Evolutionary conservation across 2,888 invertebrate genomes (phyloP), one percentile per base, ranked within the genome.

Genomic region (Agrypnus murinus): DNA sequence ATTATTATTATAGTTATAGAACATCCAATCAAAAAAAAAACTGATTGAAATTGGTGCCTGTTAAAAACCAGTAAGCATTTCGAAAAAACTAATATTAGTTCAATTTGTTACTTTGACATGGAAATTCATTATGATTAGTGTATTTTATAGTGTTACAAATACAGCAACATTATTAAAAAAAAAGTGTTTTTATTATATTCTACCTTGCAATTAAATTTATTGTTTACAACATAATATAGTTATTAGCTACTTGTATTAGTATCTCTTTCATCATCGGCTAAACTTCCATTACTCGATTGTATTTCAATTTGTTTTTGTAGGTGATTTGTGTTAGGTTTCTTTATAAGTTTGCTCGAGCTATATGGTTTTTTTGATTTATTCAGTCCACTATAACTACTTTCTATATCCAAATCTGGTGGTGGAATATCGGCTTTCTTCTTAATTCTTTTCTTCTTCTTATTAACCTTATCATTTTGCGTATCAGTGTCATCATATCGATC

Each of bases 71-170:
- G 55, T 50, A 63, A 53, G 60, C 53, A 45, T 48, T 48, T 48
- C 36, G 36, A n/a, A 55, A 58, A 43, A n/a, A 4, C 8, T 43
- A 43, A 32, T 46, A 40, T 67, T 50, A 60, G 36, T 53, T 65
- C 53, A 70, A 65, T 65, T 60, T 19, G 53, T 70, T 55, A 70
- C 53, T 65, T 40, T 53, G 43, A 65, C 57, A 48, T 3, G 25
- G 5, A 25, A 48, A 53, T 32, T 32, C 19, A 59, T 40, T 45
- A 45, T 45, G 45, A 60, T 40, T 65, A 65, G 45, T 70, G 70
- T 70, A 65, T 70, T 70, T 70, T 70, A 70, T 65, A 70, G 70
- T 62, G 45, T 65, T 62, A 70, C 55, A 70, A 70, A 70, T 70
- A 70, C 55, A 70, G 32, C 38, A 65, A 60, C 19, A 65, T 31